These are phyloP conservation scores for Dione juno DNA, from an alignment of 2,888 invertebrate species.

Conservation along the genomic window DNA sequence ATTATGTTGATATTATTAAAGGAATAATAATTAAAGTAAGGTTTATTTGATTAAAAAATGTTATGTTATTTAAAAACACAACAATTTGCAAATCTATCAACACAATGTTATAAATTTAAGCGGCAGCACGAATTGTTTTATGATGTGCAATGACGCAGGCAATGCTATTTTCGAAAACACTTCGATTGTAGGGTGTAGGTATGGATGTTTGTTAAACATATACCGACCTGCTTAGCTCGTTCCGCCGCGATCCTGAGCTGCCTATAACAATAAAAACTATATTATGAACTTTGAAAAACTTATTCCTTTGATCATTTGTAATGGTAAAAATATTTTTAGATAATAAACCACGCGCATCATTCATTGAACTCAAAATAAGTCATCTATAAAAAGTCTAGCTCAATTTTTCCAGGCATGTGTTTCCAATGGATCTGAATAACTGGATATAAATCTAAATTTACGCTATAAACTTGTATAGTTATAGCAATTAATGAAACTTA, in stretches of 20 bases:
- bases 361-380: conserved; percentile 4
- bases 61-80: conserved; percentile 1
- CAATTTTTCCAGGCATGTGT: conserved; percentile 11
- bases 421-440: neutral
- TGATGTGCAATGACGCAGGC: conserved; percentile 35
- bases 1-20: too few species aligned
- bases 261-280: conserved; percentile 58
- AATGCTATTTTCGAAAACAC: conserved; percentile 36
- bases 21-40: neutral
- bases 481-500: neutral
- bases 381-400: conserved; percentile 20
- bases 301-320: neutral
- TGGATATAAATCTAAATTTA: neutral
- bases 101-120: conserved; percentile 22
- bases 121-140: conserved; percentile 19
- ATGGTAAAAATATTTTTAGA: conserved; percentile 8
- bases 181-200: neutral
- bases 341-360: neutral
- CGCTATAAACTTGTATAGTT: neutral
- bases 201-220: neutral
- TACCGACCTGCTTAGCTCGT: conserved; percentile 62
- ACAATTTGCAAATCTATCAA: conserved; percentile 7
- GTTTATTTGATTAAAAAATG: neutral
- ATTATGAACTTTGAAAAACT: conserved; percentile 4
- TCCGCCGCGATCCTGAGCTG: conserved; percentile 60